phyloP scores from a whole-genome alignment of 64 coral and sea anemone genomes.

The Catalaphyllia jardinei region DNA sequence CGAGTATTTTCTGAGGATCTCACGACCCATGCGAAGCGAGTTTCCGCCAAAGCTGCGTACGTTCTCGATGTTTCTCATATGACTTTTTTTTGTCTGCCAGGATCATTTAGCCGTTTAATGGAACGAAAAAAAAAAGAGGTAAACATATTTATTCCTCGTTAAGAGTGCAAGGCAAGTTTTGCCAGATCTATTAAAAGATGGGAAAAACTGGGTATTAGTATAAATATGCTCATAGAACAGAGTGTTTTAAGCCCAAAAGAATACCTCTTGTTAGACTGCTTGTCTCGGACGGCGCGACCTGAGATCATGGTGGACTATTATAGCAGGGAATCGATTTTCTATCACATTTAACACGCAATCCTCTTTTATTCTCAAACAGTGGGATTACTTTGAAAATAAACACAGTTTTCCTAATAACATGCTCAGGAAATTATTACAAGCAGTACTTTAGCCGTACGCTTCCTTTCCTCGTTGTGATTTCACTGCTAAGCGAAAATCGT shows the following conservation, averaged over 20 bases:
- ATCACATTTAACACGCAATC: neutral
- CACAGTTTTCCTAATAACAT: neutral
- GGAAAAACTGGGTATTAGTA: too few relatives aligned
- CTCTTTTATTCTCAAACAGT: neutral
- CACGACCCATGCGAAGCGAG: slow-evolving; percentile 24
- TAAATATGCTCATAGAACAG: too few relatives aligned
- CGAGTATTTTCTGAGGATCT: neutral
- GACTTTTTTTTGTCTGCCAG: neutral
- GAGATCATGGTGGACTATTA: too few relatives aligned
- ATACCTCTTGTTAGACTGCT: neutral
- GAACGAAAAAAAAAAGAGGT: too few relatives aligned
- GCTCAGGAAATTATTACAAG: neutral
- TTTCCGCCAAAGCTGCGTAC: slow-evolving; percentile 17
- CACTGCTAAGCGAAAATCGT: neutral
- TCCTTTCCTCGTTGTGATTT: neutral
- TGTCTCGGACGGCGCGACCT: neutral
- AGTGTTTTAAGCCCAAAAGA: neutral
- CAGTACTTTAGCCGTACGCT: neutral
- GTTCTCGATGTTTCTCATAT: neutral
- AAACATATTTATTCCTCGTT: too few relatives aligned
- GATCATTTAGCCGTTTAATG: neutral
- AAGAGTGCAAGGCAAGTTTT: too few relatives aligned
- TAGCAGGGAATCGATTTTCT: neutral
- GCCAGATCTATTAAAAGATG: too few relatives aligned
- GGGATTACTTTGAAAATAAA: neutral